Percentiles rank a stretch among this genome's conserved stretches.
These are phyloP conservation scores for Centropristis striata DNA, from an alignment of 2,113 vertebrate species.

Conservation along the genomic window DNA sequence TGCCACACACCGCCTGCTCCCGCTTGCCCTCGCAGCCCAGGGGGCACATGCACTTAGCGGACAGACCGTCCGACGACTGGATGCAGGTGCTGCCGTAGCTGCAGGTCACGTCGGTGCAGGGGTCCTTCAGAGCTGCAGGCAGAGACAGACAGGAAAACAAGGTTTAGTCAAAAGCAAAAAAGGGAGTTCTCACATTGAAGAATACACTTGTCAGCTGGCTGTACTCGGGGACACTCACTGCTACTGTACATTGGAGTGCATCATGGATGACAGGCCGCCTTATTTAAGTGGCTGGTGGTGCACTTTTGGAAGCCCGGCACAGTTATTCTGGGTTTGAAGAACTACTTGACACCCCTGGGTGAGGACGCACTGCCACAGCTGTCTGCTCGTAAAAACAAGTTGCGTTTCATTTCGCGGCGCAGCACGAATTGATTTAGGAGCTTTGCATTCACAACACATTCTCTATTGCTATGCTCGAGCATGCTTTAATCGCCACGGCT, in stretches of 20 bases:
- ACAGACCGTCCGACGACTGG: constrained; percentile 89
- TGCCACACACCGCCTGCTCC: constrained; percentile 89
- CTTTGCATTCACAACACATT: constrained; percentile 71
- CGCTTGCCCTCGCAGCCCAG: constrained; percentile 83
- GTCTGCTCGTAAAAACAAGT: constrained; percentile 75
- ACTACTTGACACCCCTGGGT: constrained; percentile 69
- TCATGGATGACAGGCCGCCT: constrained; percentile 51
- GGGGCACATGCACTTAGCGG: constrained; percentile 92
- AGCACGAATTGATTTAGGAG: constrained; percentile 60
- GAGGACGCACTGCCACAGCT: constrained; percentile 65
- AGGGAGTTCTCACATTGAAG: constrained; percentile 20
- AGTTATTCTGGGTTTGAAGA: constrained; percentile 69
- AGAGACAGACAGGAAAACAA: constrained; percentile 19
- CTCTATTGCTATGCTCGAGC: constrained; percentile 60
- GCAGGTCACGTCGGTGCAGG: constrained; percentile 91
- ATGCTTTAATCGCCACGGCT: constrained; percentile 57
- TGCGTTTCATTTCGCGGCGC: constrained; percentile 63
- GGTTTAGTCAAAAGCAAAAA: constrained; percentile 24
- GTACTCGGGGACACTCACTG: constrained; percentile 12
- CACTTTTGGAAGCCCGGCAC: constrained; percentile 50
- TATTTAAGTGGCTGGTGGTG: constrained; percentile 54
- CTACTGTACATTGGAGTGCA: constrained; percentile 51
- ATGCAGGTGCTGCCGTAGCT: constrained; percentile 95
- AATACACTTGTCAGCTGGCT: constrained; percentile 31
- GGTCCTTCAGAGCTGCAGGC: constrained; percentile 90